These are phyloP conservation scores for Cynopterus sphinx DNA, from an alignment of 2,797 vertebrate species.

Conservation along the genomic window DNA sequence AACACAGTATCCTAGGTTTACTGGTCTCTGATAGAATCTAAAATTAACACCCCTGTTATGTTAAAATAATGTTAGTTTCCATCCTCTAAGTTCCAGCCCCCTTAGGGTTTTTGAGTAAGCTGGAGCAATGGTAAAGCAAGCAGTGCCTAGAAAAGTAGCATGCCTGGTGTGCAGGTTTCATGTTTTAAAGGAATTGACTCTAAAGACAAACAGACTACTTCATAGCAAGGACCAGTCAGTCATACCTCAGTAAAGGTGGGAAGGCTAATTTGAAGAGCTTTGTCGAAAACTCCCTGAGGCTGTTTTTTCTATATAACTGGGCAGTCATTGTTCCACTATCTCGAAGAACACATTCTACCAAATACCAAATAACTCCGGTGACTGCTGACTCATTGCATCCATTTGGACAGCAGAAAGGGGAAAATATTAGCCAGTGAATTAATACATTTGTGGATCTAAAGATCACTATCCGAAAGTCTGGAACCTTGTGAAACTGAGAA, in stretches of 20 bases:
- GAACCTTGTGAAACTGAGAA: background rate
- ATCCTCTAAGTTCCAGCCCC: accelerated
- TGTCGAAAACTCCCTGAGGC: background rate
- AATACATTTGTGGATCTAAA: background rate
- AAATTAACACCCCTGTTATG: background rate
- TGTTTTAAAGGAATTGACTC: background rate
- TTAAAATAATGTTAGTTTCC: background rate
- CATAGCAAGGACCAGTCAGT: background rate
- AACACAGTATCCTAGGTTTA: background rate
- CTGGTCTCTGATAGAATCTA: background rate
- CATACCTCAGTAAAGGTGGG: background rate
- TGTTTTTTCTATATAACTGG: background rate
- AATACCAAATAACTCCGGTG: background rate
- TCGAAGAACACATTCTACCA: background rate
- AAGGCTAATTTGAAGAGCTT: background rate
- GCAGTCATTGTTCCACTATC: background rate
- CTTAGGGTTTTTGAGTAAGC: background rate
- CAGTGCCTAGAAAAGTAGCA: background rate
- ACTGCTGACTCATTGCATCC: background rate
- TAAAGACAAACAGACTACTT: background rate
- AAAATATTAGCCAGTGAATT: background rate
- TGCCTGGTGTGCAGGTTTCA: background rate
- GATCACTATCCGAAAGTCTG: background rate
- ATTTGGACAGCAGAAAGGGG: background rate
- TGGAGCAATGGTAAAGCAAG: background rate